Evolutionary conservation across 2,113 vertebrate species (phyloP).

Genomic region (Acanthisitta chloris): DNA sequence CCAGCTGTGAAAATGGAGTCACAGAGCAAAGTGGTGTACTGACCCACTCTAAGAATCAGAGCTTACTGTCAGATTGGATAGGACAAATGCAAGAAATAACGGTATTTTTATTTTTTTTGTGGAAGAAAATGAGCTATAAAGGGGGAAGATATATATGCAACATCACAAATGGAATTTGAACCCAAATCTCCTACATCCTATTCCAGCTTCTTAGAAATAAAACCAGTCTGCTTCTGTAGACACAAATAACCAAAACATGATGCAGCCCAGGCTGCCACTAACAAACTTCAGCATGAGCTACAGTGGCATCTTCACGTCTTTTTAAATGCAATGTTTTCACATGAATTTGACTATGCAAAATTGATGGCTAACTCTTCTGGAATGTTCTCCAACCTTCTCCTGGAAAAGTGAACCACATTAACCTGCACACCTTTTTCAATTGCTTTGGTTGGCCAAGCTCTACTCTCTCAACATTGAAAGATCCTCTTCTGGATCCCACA

Average conservation of each 20-base stretch:
- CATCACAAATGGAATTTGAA: not conserved
- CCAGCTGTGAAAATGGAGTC: not conserved
- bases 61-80: not conserved
- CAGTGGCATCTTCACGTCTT: not conserved
- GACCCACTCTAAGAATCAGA: not conserved
- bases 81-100: not conserved
- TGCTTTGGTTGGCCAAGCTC: not conserved
- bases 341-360: not conserved
- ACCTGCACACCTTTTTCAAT: not conserved
- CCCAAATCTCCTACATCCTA: not conserved
- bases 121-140: not conserved
- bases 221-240: not conserved
- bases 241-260: not conserved
- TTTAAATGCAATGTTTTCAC: not conserved
- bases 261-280: not conserved
- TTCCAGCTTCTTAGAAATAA: not conserved
- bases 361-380: not conserved
- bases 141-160: not conserved
- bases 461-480: not conserved
- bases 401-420: not conserved
- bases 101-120: not conserved
- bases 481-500: not conserved
- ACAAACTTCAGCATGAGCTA: not conserved
- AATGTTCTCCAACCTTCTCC: not conserved
- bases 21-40: not conserved